Conservation (phyloP, 2,888 invertebrate genomes). For the Arenicola marina region DNA sequence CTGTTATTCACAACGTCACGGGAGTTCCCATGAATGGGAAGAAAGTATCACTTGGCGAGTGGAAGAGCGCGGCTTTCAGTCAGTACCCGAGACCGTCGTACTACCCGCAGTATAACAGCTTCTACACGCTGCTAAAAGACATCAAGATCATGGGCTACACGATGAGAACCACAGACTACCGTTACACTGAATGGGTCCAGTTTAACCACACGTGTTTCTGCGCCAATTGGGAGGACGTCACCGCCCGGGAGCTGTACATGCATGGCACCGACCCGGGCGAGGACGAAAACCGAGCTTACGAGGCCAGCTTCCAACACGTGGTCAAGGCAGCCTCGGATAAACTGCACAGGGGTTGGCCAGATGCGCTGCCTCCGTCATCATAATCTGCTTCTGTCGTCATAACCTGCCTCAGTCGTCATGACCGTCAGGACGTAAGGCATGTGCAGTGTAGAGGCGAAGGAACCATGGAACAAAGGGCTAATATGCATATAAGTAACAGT, state of each 20-base stretch:
- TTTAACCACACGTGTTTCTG: conserved; percentile 70
- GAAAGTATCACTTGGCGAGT: no score
- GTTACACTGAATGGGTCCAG: conserved; percentile 82
- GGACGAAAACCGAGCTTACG: conserved; percentile 70
- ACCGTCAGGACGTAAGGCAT: no score
- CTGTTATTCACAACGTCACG: conserved; percentile 31
- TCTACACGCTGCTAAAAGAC: conserved; percentile 75
- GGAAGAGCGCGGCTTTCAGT: conserved; percentile 69
- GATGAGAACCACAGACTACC: conserved; percentile 71
- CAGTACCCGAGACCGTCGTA: conserved; percentile 82
- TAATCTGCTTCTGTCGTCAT: no score
- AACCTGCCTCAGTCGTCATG: no score
- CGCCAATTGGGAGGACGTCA: conserved; percentile 72
- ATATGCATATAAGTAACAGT: no score
- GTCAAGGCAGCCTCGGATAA: conserved; percentile 10
- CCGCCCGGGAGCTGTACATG: conserved; percentile 80
- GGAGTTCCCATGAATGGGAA: background rate
- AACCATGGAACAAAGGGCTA: no score
- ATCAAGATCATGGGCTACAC: conserved; percentile 89
- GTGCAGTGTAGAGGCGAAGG: no score
- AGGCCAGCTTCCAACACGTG: conserved; percentile 31
- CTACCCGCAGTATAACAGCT: conserved; percentile 70
- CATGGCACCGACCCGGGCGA: conserved; percentile 74
- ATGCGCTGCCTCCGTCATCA: conserved; percentile 17
- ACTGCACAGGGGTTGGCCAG: conserved; percentile 16